Percentiles rank a stretch among this genome's conserved stretches.
Evolutionary conservation across 2,797 vertebrate species (phyloP).

Genomic region (Pachyuromys duprasi): DNA sequence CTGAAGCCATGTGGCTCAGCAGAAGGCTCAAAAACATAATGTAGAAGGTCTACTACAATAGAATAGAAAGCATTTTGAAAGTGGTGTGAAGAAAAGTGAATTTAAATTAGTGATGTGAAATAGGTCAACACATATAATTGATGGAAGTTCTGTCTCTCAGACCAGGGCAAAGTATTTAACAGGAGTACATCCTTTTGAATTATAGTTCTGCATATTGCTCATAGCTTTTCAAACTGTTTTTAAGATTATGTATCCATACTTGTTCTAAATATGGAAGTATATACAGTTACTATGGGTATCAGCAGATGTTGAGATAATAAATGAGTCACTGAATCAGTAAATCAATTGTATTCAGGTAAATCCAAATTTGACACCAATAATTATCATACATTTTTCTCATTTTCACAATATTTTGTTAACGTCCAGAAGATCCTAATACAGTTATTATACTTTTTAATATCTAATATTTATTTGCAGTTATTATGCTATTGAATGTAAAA

Average conservation of each 20-base stretch:
- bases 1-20: too few relatives aligned
- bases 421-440: not conserved
- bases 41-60: not conserved
- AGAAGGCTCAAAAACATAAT: not conserved
- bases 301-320: not conserved
- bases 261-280: not conserved
- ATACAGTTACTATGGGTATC: not conserved
- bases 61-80: not conserved
- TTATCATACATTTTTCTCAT: not conserved
- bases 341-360: not conserved
- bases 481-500: not conserved
- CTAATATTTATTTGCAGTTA: too few relatives aligned
- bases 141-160: not conserved
- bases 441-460: not conserved
- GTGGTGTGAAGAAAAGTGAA: not conserved
- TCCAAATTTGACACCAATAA: not conserved
- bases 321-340: constrained; percentile 28
- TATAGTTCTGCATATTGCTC: not conserved
- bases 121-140: not conserved
- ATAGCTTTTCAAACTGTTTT: not conserved
- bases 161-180: not conserved
- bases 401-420: constrained; percentile 28
- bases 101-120: not conserved
- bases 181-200: not conserved
- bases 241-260: not conserved